phyloP scores from a whole-genome alignment of 2,113 vertebrate species.

The Epinephelus cyanopodus region DNA sequence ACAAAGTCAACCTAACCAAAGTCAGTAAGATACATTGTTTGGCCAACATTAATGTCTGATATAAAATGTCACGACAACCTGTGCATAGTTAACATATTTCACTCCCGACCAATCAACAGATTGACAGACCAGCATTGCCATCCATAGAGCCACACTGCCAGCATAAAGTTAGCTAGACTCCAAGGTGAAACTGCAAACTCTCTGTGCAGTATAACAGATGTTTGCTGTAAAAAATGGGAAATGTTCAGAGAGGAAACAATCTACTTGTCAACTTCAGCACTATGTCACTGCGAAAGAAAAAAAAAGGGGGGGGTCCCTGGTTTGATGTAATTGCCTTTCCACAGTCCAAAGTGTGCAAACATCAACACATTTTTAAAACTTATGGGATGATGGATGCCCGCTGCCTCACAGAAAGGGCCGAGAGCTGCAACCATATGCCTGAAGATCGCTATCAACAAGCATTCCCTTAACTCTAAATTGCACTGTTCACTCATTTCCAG shows the following conservation, averaged over 20 bases:
- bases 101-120: not conserved
- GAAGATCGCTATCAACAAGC: slow-evolving; percentile 32
- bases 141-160: not conserved
- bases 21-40: not conserved
- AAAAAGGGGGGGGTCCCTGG: not conserved
- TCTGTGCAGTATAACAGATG: slow-evolving; percentile 17
- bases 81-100: not conserved
- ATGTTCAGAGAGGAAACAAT: slow-evolving; percentile 22
- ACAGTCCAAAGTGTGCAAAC: slow-evolving; percentile 18
- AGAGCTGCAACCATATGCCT: slow-evolving; percentile 14
- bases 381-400: slow-evolving; percentile 21
- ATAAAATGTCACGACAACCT: not conserved
- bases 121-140: not conserved
- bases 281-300: slow-evolving; percentile 2
- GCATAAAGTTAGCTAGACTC: not conserved
- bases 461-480: slow-evolving; percentile 15
- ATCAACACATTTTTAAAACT: slow-evolving; percentile 35
- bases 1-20: not conserved
- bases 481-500: not conserved
- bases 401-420: slow-evolving; percentile 2
- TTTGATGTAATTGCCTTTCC: slow-evolving; percentile 44
- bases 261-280: slow-evolving; percentile 35
- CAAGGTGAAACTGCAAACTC: slow-evolving; percentile 15
- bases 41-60: no score
- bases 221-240: not conserved